These are phyloP conservation scores for Scyliorhinus canicula DNA, from an alignment of 2,797 vertebrate species.

Conservation along the genomic window DNA sequence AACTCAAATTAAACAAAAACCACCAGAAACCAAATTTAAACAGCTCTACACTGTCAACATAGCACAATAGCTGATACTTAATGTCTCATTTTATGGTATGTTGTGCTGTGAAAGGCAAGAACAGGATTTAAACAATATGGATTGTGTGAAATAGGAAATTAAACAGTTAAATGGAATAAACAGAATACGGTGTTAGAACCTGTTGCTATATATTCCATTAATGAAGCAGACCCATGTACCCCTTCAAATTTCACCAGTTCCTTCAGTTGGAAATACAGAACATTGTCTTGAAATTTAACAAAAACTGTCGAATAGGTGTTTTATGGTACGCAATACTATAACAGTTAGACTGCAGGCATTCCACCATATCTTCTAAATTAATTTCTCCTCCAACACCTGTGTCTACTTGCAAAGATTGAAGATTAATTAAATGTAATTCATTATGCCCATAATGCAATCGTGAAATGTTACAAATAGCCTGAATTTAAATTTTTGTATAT, in stretches of 20 bases:
- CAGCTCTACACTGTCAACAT: not conserved
- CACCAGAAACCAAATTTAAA: not conserved
- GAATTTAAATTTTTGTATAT: not conserved
- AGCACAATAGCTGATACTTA: not conserved
- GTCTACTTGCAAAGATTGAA: not conserved
- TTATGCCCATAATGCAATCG: not conserved
- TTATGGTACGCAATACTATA: not conserved
- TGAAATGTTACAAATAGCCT: not conserved
- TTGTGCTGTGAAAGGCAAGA: not conserved
- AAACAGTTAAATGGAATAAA: not conserved
- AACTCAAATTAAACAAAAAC: not conserved
- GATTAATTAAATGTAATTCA: not conserved
- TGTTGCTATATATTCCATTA: not conserved
- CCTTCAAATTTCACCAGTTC: not conserved
- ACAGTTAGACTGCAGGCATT: not conserved
- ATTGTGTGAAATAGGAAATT: not conserved
- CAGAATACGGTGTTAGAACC: not conserved
- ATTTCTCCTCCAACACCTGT: not conserved
- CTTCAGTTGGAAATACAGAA: not conserved
- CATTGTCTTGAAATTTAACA: not conserved
- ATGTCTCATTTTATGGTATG: not conserved
- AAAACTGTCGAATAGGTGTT: not conserved
- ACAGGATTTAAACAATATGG: not conserved
- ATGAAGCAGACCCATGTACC: not conserved
- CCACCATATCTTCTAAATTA: not conserved